Evolutionary conservation across 1,140 invertebrate genomes (phyloP), one percentile per base, ranked within the genome.

Genomic region (Platyscapa corneri): DNA sequence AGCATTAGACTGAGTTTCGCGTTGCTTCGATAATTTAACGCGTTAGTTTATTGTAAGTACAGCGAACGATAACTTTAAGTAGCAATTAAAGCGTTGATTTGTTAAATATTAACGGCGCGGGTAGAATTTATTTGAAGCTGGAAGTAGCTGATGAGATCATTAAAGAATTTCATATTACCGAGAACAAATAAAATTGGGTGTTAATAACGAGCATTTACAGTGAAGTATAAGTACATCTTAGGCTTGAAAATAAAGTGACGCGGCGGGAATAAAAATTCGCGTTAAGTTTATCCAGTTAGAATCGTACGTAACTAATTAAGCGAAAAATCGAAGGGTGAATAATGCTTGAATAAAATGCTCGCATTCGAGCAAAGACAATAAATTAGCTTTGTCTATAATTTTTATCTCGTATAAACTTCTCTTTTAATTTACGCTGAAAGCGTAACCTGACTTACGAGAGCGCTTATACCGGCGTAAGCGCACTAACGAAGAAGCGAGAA

Each of bases 401-500:
- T 18, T 18, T 65, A 67, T 37, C 56, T 37, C 23, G 16, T 42
- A 46, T 42, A 79, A 79, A 34, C 37, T 65, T 65, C 60, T 37
- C 20, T 80, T 42, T 80, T 80, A 80, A 80, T 80, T 80, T 80
- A 42, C 78, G 14, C 8, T 14, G 77, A 34, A 37, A 60, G 49
- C 37, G 49, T 14, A 60, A 42, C 2, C 42, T n/a, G 10, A n/a
- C 23, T 49, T 27, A 37, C 74, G 34, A 20, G 39, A 34, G 18
- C 67, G 37, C 34, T 74, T 42, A 39, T 39, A 72, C 12, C 16
- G 16, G 46, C 75, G 12, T 32, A 77, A 49, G 60, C 27, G 60
- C 60, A 23, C 78, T 67, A 80, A 67, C 78, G 60, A 82, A 82
- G 80, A 32, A 30, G 65, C 30, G 80, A 82, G 72, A 82, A 82